Evolutionary conservation across 2,888 invertebrate species (phyloP).

Genomic region (Apodemia duryi): DNA sequence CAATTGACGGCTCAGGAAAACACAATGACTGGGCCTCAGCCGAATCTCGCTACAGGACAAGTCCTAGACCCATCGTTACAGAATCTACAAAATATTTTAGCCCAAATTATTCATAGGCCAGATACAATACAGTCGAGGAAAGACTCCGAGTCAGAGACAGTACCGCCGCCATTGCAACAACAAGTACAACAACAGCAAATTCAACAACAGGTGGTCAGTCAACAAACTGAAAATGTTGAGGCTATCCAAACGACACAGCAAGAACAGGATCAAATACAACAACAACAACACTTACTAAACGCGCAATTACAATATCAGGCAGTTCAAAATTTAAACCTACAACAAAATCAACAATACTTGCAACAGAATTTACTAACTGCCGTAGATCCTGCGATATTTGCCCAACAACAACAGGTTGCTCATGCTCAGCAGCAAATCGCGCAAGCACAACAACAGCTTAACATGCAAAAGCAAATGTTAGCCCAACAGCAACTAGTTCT

Average conservation of each 20-base stretch:
- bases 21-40: conserved; percentile 51
- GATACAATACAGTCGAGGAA: conserved; percentile 61
- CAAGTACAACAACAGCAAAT: conserved; percentile 38
- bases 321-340: conserved; percentile 46
- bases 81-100: conserved; percentile 65
- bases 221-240: conserved; percentile 38
- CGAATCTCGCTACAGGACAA: conserved; percentile 59
- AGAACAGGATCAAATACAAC: conserved; percentile 52
- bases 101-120: conserved; percentile 70
- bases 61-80: conserved; percentile 74
- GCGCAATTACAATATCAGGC: conserved; percentile 53
- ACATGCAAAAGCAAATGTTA: conserved; percentile 70
- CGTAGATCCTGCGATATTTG: conserved; percentile 57
- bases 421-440: conserved; percentile 69
- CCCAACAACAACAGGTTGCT: conserved; percentile 66
- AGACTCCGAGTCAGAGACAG: conserved; percentile 63
- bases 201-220: conserved; percentile 39
- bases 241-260: conserved; percentile 31
- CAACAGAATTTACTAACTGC: conserved; percentile 52
- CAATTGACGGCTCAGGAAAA: conserved; percentile 60
- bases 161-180: conserved; percentile 43
- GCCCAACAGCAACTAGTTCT: conserved; percentile 70
- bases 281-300: conserved; percentile 57
- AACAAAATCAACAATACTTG: conserved; percentile 52
- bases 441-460: conserved; percentile 68